Conservation (phyloP, 2,113 vertebrate genomes). For the Ictidomys tridecemlineatus region DNA sequence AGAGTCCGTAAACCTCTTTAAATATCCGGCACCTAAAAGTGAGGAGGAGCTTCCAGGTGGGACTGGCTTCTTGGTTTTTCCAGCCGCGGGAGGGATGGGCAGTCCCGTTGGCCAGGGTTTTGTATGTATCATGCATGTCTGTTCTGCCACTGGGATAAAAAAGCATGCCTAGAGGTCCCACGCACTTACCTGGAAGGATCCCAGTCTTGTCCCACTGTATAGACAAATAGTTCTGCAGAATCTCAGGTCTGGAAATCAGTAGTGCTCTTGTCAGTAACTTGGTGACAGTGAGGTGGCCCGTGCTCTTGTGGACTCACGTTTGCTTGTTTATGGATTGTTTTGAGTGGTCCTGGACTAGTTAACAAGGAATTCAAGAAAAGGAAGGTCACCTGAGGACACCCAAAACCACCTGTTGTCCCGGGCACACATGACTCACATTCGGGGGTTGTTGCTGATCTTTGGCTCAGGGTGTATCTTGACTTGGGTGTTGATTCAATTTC, state of each 20-base stretch:
- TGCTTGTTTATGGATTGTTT: neutral
- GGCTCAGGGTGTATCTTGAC: neutral
- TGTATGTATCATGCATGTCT: too few species aligned
- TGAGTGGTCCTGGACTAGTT: neutral
- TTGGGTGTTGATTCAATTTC: neutral
- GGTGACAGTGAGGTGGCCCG: neutral
- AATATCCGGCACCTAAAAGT: slow-evolving; percentile 85
- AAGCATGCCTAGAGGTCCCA: neutral
- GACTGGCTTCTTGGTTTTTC: slow-evolving; percentile 12
- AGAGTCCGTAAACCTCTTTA: slow-evolving; percentile 92
- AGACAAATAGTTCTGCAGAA: neutral
- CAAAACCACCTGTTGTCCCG: rapidly evolving
- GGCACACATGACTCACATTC: rapidly evolving
- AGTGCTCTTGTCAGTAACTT: too few species aligned
- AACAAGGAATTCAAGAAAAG: neutral
- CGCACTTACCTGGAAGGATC: neutral
- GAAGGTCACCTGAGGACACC: neutral
- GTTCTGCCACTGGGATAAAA: too few species aligned
- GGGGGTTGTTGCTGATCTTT: rapidly evolving
- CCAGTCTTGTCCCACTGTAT: too few species aligned
- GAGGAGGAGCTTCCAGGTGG: slow-evolving; percentile 90
- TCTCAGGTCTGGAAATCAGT: neutral
- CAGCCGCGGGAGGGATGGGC: too few species aligned
- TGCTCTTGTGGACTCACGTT: neutral
- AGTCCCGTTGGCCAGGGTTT: neutral